A percentile compares a stretch with the other conserved stretches of the same genome.
These are phyloP conservation scores for Drosophila sp. DNA, from an alignment of 1,140 invertebrate genomes.

Conservation along the genomic window DNA sequence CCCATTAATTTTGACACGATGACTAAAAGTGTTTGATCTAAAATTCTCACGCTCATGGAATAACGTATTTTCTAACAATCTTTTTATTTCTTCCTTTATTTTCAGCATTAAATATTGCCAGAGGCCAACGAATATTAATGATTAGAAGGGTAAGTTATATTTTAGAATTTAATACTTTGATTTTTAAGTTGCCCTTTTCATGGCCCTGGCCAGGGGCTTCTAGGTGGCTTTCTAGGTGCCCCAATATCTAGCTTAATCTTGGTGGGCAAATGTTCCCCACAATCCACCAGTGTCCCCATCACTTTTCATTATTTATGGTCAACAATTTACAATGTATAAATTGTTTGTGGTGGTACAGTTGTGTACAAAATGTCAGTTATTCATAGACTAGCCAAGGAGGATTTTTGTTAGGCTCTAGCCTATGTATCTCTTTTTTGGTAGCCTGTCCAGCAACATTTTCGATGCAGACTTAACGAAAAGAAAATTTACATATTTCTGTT, in stretches of 20 bases:
- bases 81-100: no score
- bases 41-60: no score
- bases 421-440: conserved; percentile 23
- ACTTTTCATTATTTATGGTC: conserved; percentile 54
- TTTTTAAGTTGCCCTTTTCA: no score
- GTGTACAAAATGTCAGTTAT: conserved; percentile 52
- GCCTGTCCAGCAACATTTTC: conserved; percentile 53
- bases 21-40: no score
- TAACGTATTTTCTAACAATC: no score
- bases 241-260: background rate
- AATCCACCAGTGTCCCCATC: background rate
- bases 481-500: conserved; percentile 82
- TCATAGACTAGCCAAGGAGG: conserved; percentile 21
- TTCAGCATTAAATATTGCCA: no score
- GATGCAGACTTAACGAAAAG: conserved; percentile 64
- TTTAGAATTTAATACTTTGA: no score
- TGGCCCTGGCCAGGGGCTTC: no score
- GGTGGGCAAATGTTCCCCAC: background rate
- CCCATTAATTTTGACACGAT: no score
- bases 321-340: conserved; percentile 34
- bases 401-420: conserved; percentile 53
- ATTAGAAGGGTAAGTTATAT: no score
- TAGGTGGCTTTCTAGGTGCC: background rate
- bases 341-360: conserved; percentile 55
- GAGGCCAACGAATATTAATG: no score